phyloP scores from a whole-genome alignment of 2,113 vertebrate species.

The Nansenia antarctica region DNA sequence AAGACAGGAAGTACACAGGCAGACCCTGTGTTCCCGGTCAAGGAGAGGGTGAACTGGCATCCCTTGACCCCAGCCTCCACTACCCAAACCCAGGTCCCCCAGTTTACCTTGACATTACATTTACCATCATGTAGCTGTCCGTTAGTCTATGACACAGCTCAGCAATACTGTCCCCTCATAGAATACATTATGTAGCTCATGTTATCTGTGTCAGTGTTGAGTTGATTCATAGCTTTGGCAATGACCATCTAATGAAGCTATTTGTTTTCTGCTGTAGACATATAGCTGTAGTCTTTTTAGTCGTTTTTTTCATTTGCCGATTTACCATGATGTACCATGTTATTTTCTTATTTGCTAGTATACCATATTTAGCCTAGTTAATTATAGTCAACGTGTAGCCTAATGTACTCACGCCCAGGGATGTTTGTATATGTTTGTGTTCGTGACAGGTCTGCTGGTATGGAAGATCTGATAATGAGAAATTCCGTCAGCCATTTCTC shows the following conservation, averaged over 20 bases:
- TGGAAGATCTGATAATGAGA: background rate
- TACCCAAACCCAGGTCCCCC: background rate
- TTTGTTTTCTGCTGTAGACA: background rate
- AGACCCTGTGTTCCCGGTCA: constrained; percentile 46
- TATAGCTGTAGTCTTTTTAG: background rate
- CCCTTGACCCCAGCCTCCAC: background rate
- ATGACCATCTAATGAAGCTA: background rate
- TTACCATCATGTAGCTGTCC: background rate
- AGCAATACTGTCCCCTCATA: background rate
- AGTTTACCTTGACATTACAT: constrained; percentile 15
- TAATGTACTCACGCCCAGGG: background rate
- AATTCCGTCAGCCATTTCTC: background rate
- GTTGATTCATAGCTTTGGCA: background rate
- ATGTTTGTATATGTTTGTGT: background rate
- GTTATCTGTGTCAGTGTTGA: background rate
- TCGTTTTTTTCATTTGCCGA: background rate
- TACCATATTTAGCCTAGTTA: background rate
- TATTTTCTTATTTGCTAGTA: background rate
- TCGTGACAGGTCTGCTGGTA: background rate
- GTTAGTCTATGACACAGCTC: background rate
- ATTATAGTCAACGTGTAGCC: background rate
- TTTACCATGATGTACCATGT: background rate
- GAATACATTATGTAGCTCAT: background rate
- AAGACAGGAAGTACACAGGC: constrained; percentile 69
- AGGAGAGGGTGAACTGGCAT: constrained; percentile 13